Base-by-base conservation (phyloP, 37 sponge, comb jelly and placozoan genomes). In the Diacarnus erythraeanus region DNA sequence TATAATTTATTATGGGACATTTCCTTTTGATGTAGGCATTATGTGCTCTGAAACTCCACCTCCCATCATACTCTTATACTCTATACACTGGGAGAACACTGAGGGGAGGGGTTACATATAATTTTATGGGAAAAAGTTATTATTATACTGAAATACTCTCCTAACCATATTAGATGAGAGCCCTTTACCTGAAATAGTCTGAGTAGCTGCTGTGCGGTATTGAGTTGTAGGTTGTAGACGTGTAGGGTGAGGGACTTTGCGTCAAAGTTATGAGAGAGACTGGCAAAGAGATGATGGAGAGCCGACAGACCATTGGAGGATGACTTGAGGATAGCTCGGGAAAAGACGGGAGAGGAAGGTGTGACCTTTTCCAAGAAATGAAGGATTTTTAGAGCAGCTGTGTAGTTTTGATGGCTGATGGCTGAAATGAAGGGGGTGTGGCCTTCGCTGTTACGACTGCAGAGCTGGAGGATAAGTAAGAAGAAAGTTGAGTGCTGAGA, bases 171-270 rank as follows among this genome's bases (percentile, higher is more conserved):
- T n/a, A n/a, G n/a, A n/a, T n/a, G n/a, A n/a, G n/a, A n/a, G n/a
- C n/a, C n/a, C n/a, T n/a, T n/a, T n/a, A n/a, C n/a, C n/a, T n/a
- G n/a, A n/a, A n/a, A n/a, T n/a, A n/a, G n/a, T n/a, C 54, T 67
- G n/a, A 87, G 75, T 31, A 91, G 77, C 71, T 86, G 87, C 59
- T 91, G 92, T 8, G 92, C 92, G 0, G 87, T 86, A 36, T 66
- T 86, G 23, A 40, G 43, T 15, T 87, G 92, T 20, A 91, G 30
- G 66, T 73, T 68, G 65, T 64, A 69, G 20, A 91, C 79, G 10
- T 47, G 12, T 8, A 91, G 80, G 22, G 27, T 5, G 80, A 77
- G 79, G 0, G 59, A 20, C 9, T 51, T 38, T 23, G 38, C 20
- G 36, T 91, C 92, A 42, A 72, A 86, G 57, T 30, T 8, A 0